These are phyloP conservation scores for Campoletis raptor DNA, from an alignment of 2,888 invertebrate genomes.

Conservation along the genomic window DNA sequence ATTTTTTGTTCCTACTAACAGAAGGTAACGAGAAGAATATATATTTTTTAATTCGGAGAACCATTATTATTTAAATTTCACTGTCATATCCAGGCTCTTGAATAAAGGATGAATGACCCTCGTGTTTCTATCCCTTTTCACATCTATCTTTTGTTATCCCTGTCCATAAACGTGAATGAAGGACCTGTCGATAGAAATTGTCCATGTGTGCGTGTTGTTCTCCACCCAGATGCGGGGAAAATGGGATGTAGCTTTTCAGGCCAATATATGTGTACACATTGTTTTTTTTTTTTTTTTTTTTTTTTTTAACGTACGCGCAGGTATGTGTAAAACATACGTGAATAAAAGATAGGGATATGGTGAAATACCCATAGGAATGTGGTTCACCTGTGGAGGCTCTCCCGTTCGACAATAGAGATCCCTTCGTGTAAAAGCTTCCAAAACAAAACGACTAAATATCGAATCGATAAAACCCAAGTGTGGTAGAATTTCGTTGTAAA, in stretches of 20 bases:
- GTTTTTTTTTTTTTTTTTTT: neutral
- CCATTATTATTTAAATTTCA: conserved; percentile 24
- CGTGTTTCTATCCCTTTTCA: neutral
- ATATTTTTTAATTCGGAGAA: neutral
- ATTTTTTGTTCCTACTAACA: neutral
- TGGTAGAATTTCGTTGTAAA: neutral
- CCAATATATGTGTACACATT: neutral
- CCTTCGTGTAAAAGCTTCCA: conserved; percentile 24
- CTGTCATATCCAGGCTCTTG: conserved; percentile 13
- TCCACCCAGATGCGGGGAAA: conserved; percentile 13
- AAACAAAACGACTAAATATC: conserved; percentile 33
- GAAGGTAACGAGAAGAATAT: neutral
- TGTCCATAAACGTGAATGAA: conserved; percentile 30
- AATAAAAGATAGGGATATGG: conserved; percentile 49
- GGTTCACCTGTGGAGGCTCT: conserved; percentile 20
- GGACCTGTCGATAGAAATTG: conserved; percentile 37
- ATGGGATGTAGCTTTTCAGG: conserved; percentile 17
- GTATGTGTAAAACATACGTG: conserved; percentile 20
- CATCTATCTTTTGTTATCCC: conserved; percentile 36
- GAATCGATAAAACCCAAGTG: conserved; percentile 54
- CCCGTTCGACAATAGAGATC: conserved; percentile 43
- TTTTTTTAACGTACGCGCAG: no score
- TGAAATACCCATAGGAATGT: conserved; percentile 22
- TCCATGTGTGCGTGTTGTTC: neutral
- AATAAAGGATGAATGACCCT: conserved; percentile 33